A percentile compares a stretch with the other conserved stretches of the same genome.
Evolutionary conservation across 2,888 invertebrate genomes (phyloP).

Genomic region (Blastobasis adustella): DNA sequence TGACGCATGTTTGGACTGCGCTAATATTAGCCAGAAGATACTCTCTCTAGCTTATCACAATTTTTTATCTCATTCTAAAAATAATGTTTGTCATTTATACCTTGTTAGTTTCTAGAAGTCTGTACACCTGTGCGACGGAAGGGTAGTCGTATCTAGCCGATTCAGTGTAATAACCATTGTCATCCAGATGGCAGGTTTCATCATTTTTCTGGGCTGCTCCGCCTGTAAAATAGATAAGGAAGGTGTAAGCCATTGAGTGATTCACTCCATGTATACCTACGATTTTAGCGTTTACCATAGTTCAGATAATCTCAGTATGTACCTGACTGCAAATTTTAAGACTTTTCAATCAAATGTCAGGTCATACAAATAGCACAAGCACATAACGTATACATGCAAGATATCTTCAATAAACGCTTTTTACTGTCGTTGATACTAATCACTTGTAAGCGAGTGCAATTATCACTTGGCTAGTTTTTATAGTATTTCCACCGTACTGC

Average conservation of each 20-base stretch:
- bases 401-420: too few relatives aligned
- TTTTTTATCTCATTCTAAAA: slow-evolving; percentile 6
- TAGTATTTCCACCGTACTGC: too few relatives aligned
- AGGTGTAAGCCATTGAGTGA: background rate
- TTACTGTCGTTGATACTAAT: too few relatives aligned
- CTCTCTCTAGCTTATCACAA: background rate
- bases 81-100: slow-evolving; percentile 31
- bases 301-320: too few relatives aligned
- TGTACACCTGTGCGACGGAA: slow-evolving; percentile 85
- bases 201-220: slow-evolving; percentile 81
- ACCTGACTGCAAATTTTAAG: too few relatives aligned
- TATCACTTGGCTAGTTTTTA: too few relatives aligned
- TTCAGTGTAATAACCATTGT: slow-evolving; percentile 78
- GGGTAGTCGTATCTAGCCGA: slow-evolving; percentile 85
- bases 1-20: background rate
- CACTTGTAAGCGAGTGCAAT: too few relatives aligned
- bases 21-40: background rate
- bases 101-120: slow-evolving; percentile 79
- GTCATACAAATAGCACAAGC: too few relatives aligned
- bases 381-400: too few relatives aligned
- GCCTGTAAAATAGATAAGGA: slow-evolving; percentile 43
- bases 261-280: too few relatives aligned
- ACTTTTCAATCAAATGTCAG: too few relatives aligned
- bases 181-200: slow-evolving; percentile 80
- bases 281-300: too few relatives aligned